These are phyloP conservation scores for Gallinago solitaria DNA, from an alignment of 2,797 vertebrate species.

Conservation along the genomic window DNA sequence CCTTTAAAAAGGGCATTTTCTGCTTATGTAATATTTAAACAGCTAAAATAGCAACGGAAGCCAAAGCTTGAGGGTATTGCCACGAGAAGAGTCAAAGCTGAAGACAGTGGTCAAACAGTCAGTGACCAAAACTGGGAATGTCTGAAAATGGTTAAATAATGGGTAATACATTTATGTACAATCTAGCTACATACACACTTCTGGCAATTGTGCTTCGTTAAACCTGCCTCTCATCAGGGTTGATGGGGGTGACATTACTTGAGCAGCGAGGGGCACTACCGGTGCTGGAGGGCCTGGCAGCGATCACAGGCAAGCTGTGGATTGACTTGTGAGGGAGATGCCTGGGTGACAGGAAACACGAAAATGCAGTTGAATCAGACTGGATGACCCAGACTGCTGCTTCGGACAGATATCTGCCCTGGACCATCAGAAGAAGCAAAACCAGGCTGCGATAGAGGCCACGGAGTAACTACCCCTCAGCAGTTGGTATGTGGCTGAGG, in stretches of 20 bases:
- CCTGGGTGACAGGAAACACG: background rate
- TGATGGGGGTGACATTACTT: background rate
- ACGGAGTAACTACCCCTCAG: background rate
- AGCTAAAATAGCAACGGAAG: slow-evolving; percentile 48
- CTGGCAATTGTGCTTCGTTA: background rate
- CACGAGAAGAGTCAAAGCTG: background rate
- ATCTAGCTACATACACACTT: background rate
- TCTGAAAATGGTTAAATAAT: background rate
- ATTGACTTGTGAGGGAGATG: background rate
- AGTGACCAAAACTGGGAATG: background rate
- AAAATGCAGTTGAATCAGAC: background rate
- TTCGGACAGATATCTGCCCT: background rate
- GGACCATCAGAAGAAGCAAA: background rate
- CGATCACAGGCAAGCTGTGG: background rate
- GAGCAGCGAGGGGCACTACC: background rate
- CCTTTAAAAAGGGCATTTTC: slow-evolving; percentile 40
- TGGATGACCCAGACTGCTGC: background rate
- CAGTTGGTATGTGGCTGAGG: background rate
- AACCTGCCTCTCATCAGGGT: background rate
- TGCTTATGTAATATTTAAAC: slow-evolving; percentile 44
- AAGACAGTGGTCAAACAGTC: background rate
- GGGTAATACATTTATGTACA: background rate
- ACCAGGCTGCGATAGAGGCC: background rate
- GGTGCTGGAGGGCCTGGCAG: background rate
- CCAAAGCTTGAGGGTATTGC: slow-evolving; percentile 32